phyloP scores from a whole-genome alignment of 37 sponge, comb jelly and placozoan genomes.

The Mnemiopsis leidyi region DNA sequence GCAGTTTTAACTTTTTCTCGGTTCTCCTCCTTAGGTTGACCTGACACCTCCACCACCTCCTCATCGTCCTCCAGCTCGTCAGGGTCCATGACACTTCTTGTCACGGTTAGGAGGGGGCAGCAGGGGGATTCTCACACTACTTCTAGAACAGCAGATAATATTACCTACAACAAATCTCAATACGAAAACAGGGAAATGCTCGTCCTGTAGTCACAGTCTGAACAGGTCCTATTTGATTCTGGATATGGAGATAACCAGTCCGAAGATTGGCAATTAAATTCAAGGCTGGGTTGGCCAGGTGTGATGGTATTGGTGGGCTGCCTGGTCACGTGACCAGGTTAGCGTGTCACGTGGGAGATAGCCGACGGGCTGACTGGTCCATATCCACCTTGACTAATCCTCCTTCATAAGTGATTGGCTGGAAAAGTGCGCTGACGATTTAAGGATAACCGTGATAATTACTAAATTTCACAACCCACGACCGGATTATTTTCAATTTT shows the following conservation, averaged over 20 bases:
- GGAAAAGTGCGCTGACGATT: neutral
- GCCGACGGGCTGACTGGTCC: neutral
- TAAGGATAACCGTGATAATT: neutral
- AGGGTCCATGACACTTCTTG: slow-evolving; percentile 49
- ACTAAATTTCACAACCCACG: neutral
- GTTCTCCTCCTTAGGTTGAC: slow-evolving; percentile 14
- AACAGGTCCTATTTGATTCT: neutral
- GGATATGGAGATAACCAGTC: slow-evolving; percentile 11
- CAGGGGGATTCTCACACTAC: no score
- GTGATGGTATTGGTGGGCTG: neutral
- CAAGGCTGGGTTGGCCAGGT: slow-evolving; percentile 7
- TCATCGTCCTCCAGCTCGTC: slow-evolving; percentile 15
- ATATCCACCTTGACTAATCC: neutral
- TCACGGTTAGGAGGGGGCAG: neutral
- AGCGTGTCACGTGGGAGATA: neutral
- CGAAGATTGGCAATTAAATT: slow-evolving; percentile 55
- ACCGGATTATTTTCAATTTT: neutral
- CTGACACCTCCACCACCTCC: slow-evolving; percentile 45
- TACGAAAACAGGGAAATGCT: neutral
- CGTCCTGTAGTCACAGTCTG: neutral
- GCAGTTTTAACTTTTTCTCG: slow-evolving; percentile 35
- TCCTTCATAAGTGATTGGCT: neutral
- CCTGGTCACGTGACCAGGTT: neutral
- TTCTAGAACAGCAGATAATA: no score
- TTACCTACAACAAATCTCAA: neutral